Evolutionary conservation across 1,140 invertebrate species (phyloP).

Genomic region (Parapsyche elsis): DNA sequence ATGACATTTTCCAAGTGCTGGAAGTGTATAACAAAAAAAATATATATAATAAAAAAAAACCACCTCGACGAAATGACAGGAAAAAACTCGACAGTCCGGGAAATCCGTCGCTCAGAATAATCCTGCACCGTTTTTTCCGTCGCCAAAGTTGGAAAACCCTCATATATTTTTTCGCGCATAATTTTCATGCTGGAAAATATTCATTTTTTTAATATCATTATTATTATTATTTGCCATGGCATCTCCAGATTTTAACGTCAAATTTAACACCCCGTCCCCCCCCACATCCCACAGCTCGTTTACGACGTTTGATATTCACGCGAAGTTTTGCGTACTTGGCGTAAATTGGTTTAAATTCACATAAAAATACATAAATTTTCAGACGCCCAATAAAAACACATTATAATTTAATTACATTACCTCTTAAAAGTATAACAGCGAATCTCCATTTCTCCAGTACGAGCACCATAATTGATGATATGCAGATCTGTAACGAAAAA

Average conservation of each 20-base stretch:
- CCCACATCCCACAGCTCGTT: neutral
- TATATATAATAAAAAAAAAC: neutral
- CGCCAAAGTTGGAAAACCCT: neutral
- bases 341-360: neutral
- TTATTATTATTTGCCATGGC: no score
- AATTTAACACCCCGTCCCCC: neutral
- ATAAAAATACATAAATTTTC: neutral
- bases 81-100: slow-evolving; percentile 26
- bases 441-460: neutral
- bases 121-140: neutral
- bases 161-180: slow-evolving; percentile 13
- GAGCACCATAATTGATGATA: slow-evolving; percentile 21
- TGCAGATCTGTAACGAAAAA: slow-evolving; percentile 18
- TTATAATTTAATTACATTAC: neutral
- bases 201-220: slow-evolving; percentile 1
- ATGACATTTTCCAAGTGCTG: slow-evolving; percentile 1
- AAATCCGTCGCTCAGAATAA: slow-evolving; percentile 22
- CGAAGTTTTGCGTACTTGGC: neutral
- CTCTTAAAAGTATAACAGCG: neutral
- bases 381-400: neutral
- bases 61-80: slow-evolving; percentile 1
- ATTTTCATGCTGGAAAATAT: slow-evolving; percentile 3
- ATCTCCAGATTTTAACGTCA: no score
- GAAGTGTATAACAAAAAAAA: neutral
- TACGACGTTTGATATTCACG: neutral